Evolutionary conservation across 1,140 invertebrate species (phyloP).

Genomic region (Nylanderia fulva): DNA sequence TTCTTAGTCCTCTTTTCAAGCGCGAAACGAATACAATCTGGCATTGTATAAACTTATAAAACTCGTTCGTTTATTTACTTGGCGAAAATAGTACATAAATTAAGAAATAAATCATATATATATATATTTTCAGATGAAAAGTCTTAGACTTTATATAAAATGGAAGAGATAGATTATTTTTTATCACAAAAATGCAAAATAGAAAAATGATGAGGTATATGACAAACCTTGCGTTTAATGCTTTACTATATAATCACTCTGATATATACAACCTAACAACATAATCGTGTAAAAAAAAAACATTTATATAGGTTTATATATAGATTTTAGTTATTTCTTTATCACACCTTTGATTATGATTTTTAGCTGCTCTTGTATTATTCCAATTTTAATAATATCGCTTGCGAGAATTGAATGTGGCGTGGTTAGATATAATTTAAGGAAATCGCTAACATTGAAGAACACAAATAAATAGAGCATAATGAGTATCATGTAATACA

Average conservation of each 20-base stretch:
- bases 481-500: slow-evolving; percentile 43
- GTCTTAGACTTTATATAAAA: slow-evolving; percentile 66
- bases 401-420: neutral
- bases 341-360: slow-evolving; percentile 52
- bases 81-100: slow-evolving; percentile 41
- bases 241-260: slow-evolving; percentile 50
- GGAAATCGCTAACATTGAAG: slow-evolving; percentile 22
- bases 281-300: slow-evolving; percentile 66
- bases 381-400: slow-evolving; percentile 21
- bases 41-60: slow-evolving; percentile 64
- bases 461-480: slow-evolving; percentile 14
- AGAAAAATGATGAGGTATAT: slow-evolving; percentile 28
- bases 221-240: slow-evolving; percentile 52
- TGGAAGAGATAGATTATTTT: slow-evolving; percentile 60
- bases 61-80: slow-evolving; percentile 59
- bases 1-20: slow-evolving; percentile 49
- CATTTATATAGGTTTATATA: slow-evolving; percentile 40
- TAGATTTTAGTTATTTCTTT: slow-evolving; percentile 61
- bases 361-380: slow-evolving; percentile 38
- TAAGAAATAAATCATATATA: slow-evolving; percentile 71
- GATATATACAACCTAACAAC: slow-evolving; percentile 70
- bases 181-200: slow-evolving; percentile 46
- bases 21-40: neutral
- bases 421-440: slow-evolving; percentile 29
- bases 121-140: slow-evolving; percentile 77